Base-by-base conservation (phyloP, 2,888 invertebrate genomes). In the Alloscopus bannaensis region DNA sequence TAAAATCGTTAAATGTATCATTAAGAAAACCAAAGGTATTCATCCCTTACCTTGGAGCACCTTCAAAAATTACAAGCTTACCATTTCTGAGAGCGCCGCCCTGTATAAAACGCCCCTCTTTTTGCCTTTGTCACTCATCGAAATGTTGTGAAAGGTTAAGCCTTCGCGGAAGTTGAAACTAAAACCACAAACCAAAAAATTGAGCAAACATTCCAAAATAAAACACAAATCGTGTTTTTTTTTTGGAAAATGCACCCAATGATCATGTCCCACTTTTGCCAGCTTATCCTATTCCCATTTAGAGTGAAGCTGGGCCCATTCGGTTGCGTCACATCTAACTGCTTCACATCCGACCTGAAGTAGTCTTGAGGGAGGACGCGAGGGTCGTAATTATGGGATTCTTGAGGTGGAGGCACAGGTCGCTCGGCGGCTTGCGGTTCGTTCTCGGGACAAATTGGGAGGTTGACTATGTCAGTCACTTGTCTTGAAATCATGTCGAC, bases 141-240 rank as follows among this genome's bases (percentile, higher is more conserved):
- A 31, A 11, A 82, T 69, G 11, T 73, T 68, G 29, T 82, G 65
- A 2, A 82, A 52, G 16, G 80, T 68, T 1, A 82, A 20, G 6
- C 82, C 82, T 59, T 82, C 82, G n/a, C 80, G 55, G 24, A 29
- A 28, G 22, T 80, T 82, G 18, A 80, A 80, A 40, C 69, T 69
- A 20, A n/a, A 8, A n/a, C 42, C 13, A 42, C 13, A 42, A 3
- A n/a, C 42, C n/a, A 2, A 11, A 13, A 11, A 36, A 6, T 36
- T 36, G 6, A 36, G 13, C 8, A 36, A 42, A 42, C 42, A 3
- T 16, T 42, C 13, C 42, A 3, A 62, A 28, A 28, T 31, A 31
- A n/a, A 13, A 16, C 29, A 28, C 13, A 11, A 47, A 16, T 47
- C 6, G n/a, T 16, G 6, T 47, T 47, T 18, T 4, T 11, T 47